These are phyloP conservation scores for Copidosoma floridanum DNA, from an alignment of 1,140 invertebrate species.

Conservation along the genomic window DNA sequence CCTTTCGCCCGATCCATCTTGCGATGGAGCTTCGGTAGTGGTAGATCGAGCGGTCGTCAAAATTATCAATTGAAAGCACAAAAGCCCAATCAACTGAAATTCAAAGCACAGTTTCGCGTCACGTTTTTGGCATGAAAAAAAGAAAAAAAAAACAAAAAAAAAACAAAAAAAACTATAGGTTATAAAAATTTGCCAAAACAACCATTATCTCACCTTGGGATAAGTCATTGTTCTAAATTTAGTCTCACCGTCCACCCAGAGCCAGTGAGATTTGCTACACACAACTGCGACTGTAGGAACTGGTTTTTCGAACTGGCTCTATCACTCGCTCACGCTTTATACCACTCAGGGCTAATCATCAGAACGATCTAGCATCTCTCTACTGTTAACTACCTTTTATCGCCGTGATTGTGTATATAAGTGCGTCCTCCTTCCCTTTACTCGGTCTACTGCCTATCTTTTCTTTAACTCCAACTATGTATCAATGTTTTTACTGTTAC, in stretches of 20 bases:
- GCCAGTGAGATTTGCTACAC: too few relatives aligned
- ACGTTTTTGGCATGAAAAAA: not conserved
- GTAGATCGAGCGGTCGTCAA: not conserved
- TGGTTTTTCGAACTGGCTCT: too few relatives aligned
- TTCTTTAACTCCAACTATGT: too few relatives aligned
- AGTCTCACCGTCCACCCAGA: too few relatives aligned
- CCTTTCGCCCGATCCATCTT: constrained; percentile 8
- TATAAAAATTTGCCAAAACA: too few relatives aligned
- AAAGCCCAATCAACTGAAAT: constrained; percentile 5
- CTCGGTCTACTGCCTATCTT: too few relatives aligned
- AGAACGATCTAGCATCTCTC: not conserved
- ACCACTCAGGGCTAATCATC: not conserved
- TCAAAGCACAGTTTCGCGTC: not conserved
- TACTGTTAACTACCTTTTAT: not conserved
- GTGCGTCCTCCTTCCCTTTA: not conserved
- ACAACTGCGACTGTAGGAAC: too few relatives aligned
- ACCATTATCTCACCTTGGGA: too few relatives aligned
- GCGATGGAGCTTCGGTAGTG: not conserved
- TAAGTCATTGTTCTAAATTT: too few relatives aligned
- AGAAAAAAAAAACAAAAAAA: not conserved
- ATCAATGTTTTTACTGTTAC: too few relatives aligned
- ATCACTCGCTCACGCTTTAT: not conserved
- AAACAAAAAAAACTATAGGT: too few relatives aligned
- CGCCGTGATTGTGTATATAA: not conserved
- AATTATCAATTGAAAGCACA: constrained; percentile 3